Conservation (phyloP, 92 coral and sea anemone species). For the Zoanthus sansibaricus region DNA sequence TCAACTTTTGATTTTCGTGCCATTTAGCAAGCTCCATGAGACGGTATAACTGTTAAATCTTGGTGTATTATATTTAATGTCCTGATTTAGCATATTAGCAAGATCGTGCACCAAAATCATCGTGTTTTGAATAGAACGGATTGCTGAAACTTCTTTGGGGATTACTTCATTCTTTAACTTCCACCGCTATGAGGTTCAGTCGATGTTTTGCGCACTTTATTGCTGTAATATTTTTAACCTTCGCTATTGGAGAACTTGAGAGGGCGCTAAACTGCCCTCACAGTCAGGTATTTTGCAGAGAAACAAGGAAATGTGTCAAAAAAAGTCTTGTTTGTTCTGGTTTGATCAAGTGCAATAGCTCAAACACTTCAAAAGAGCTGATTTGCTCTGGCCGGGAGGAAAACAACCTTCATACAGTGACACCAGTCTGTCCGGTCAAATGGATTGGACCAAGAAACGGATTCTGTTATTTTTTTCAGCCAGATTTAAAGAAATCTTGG, state of each 20-base stretch:
- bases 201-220: not conserved
- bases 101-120: not conserved
- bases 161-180: not conserved
- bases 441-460: slow-evolving; percentile 37
- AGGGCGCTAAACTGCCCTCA: not conserved
- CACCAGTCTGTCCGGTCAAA: slow-evolving; percentile 8
- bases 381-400: slow-evolving; percentile 4
- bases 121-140: not conserved
- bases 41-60: not conserved
- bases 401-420: not conserved
- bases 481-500: slow-evolving; percentile 31
- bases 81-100: not conserved
- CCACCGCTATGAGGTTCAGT: not conserved
- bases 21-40: not conserved
- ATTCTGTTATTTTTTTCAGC: slow-evolving; percentile 24
- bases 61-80: not conserved
- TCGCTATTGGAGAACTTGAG: slow-evolving; percentile 4
- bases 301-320: slow-evolving; percentile 25
- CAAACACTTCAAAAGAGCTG: not conserved
- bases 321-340: slow-evolving; percentile 20
- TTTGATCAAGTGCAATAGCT: not conserved
- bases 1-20: not conserved
- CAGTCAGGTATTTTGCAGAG: slow-evolving; percentile 12
- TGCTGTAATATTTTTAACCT: not conserved
- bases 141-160: not conserved